Base-by-base conservation (phyloP, 2,888 invertebrate species). In the Hypomecis atomaria region DNA sequence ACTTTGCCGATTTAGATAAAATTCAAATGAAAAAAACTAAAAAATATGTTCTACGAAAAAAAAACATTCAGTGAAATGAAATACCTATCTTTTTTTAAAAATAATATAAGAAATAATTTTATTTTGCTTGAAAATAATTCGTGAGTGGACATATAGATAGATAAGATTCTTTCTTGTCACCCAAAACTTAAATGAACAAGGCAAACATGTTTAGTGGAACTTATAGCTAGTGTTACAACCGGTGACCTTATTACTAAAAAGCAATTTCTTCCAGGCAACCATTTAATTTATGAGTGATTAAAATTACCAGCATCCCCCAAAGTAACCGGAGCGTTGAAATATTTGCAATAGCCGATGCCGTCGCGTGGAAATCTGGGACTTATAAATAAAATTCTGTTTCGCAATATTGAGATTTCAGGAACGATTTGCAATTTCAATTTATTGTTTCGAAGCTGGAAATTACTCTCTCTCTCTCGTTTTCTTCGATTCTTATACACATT, bases 331-430 rank as follows among this genome's bases (percentile, higher is more conserved):
- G 48, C 40, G 58, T 23, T 48, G 53, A 63, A 58, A 63, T 58
- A 58, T 63, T 63, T 63, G 58, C 62, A 58, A 63, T 63, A 58
- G 48, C 62, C 49, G 38, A 44, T 63, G 54, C 59, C 43, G 49
- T 54, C 54, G 54, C 53, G 53, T 42, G 43, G 62, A 62, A 62
- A 62, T 47, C 53, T 49, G 48, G 37, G 49, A 48, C 42, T 58
- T 58, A 48, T 53, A 58, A 63, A 63, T 63, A 63, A 53, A 63
- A 58, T 63, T 62, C 52, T 42, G 52, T 52, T 57, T 52, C 23
- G 58, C 48, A 34, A 59, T 63, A 63, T 59, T 59, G 59, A 59
- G 37, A 63, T 59, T 59, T 63, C 49, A 49, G 48, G 48, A 52
- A 42, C 38, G 34, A 59, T 59, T 59, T 38, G 47, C 42, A 59